These are phyloP conservation scores for Clarias macrocephalus DNA, from an alignment of 2,113 vertebrate genomes.

Conservation along the genomic window DNA sequence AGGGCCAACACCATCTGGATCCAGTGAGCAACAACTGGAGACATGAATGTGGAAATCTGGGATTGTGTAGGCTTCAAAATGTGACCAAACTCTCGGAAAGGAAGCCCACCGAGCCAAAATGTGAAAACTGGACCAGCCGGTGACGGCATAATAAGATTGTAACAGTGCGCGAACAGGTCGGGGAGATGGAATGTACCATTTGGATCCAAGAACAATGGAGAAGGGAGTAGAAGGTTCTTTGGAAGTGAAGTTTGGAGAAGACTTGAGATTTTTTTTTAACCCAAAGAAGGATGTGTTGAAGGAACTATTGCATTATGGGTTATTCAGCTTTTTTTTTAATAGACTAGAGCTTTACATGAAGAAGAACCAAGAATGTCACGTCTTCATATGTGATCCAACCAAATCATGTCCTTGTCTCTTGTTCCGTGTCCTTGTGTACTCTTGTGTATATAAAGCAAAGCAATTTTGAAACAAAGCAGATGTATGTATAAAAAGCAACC, in stretches of 20 bases:
- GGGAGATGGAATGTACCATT: constrained; percentile 39
- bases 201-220: constrained; percentile 13
- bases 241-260: not conserved
- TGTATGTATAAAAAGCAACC: constrained; percentile 73
- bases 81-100: not conserved
- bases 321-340: constrained; percentile 67
- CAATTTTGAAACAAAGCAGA: constrained; percentile 53
- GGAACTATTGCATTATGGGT: constrained; percentile 52
- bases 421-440: constrained; percentile 77
- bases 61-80: not conserved
- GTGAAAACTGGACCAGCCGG: constrained; percentile 37
- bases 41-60: not conserved
- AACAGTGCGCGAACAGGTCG: not conserved
- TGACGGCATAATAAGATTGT: constrained; percentile 2
- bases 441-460: constrained; percentile 81
- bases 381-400: constrained; percentile 72
- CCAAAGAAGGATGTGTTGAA: not conserved
- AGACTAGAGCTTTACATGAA: constrained; percentile 62
- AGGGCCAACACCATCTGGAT: constrained; percentile 94
- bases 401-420: constrained; percentile 63
- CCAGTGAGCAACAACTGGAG: constrained; percentile 76
- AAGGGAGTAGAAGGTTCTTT: not conserved
- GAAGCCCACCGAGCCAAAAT: constrained; percentile 37
- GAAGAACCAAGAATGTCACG: constrained; percentile 58
- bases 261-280: not conserved